phyloP scores from a whole-genome alignment of 1,140 invertebrate genomes.

The Vanessa tameamea region DNA sequence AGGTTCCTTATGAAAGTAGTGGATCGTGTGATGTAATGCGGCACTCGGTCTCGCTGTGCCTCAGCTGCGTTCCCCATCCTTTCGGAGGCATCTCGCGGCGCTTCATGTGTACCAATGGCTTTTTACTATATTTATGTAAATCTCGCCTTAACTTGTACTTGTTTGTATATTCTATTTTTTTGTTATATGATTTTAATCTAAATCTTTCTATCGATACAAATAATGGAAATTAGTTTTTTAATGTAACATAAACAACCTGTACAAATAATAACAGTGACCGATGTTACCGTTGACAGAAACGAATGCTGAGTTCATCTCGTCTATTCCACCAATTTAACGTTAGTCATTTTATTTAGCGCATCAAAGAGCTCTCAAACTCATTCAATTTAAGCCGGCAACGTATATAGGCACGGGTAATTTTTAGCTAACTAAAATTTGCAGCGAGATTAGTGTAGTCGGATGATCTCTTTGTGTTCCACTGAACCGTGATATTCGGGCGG shows the following conservation, averaged over 20 bases:
- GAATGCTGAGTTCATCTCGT: background rate
- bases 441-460: conserved; percentile 47
- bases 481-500: conserved; percentile 46
- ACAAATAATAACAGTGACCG: no score
- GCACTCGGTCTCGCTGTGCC: conserved; percentile 13
- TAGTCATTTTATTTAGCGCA: conserved; percentile 34
- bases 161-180: background rate
- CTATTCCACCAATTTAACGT: conserved; percentile 15
- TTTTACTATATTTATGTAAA: background rate
- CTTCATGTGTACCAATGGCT: background rate
- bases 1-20: conserved; percentile 49
- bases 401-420: conserved; percentile 40
- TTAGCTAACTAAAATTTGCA: conserved; percentile 52
- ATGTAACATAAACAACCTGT: no score
- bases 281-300: background rate
- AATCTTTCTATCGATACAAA: no score
- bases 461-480: conserved; percentile 55
- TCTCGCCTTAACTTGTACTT: background rate
- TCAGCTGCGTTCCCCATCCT: background rate
- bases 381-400: conserved; percentile 35
- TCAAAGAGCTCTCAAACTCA: conserved; percentile 41
- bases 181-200: background rate
- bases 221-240: no score
- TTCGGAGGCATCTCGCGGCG: background rate
- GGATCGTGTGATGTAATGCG: conserved; percentile 49